These are phyloP conservation scores for Phalloptychus januarius DNA, from an alignment of 2,797 vertebrate genomes.

Conservation along the genomic window DNA sequence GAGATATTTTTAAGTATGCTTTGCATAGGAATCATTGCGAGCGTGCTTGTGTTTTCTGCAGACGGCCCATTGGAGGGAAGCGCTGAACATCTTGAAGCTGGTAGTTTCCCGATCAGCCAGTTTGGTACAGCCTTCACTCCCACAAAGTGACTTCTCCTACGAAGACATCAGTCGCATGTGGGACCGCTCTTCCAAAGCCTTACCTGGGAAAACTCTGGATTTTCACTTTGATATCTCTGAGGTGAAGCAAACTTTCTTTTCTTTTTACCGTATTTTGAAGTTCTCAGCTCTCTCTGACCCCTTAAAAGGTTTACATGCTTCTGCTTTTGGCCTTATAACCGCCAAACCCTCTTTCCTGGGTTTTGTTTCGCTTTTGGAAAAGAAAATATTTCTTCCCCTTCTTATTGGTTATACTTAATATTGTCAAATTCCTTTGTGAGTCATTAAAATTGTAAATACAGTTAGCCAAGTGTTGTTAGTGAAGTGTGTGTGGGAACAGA, in stretches of 20 bases:
- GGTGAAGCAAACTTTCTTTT: constrained; percentile 71
- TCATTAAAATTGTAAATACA: constrained; percentile 69
- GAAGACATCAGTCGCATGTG: constrained; percentile 89
- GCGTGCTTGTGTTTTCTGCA: constrained; percentile 58
- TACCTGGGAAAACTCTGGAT: constrained; percentile 93
- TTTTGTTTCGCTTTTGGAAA: constrained; percentile 50
- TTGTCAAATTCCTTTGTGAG: constrained; percentile 55
- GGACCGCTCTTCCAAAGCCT: constrained; percentile 90
- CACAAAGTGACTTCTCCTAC: constrained; percentile 86
- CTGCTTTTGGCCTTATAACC: constrained; percentile 27
- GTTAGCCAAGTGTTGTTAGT: constrained; percentile 54
- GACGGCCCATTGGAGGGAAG: constrained; percentile 93
- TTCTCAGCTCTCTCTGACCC: constrained; percentile 3
- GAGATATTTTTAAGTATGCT: constrained; percentile 27
- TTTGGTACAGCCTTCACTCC: constrained; percentile 87
- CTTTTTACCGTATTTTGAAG: constrained; percentile 9
- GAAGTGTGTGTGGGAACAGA: constrained; percentile 76
- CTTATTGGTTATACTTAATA: constrained; percentile 55
- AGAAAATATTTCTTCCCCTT: constrained; percentile 63
- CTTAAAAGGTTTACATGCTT: constrained; percentile 8
- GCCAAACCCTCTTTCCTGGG: constrained; percentile 57
- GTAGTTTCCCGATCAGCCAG: constrained; percentile 94
- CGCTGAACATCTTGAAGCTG: constrained; percentile 90
- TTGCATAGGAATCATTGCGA: constrained; percentile 21
- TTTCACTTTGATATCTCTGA: constrained; percentile 96